Evolutionary conservation across 2,113 vertebrate species (phyloP), one percentile per base, ranked within the genome.

Genomic region (Rhabdomys dilectus): DNA sequence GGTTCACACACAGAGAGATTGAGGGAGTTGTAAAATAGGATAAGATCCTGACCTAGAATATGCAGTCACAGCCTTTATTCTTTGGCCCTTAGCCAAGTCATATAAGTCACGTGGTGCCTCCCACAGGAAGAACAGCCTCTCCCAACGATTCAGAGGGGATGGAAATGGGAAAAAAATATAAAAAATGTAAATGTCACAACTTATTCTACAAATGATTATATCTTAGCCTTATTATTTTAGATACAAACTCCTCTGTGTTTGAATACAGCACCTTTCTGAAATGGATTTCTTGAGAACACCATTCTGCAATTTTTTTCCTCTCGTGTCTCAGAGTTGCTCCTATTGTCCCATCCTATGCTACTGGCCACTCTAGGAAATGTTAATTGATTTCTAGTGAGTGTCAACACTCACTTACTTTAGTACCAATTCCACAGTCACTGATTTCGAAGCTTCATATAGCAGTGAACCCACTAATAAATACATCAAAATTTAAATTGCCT

Each of bases 401-500:
- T 45, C 62, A 81, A 77, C 39, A 86, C 56, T 84, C 39, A 86
- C 56, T 75, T 92, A 85, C 24, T 75, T 82, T 81, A 91, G 29
- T 26, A 60, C 24, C 81, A 85, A 88, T 95, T 95, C 62, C 17
- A 90, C 13, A 93, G 21, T 72, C 86, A 91, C 91, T 80, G 88
- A 78, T 81, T 92, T 86, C 24, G 7, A 96, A 64, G 77, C 36
- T 92, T 94, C 77, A 82, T 82, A 34, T 66, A 88, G 80, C 6
- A 96, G 34, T 51, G 89, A 89, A 48, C 9, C 84, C 34, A 73
- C 9, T 70, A 91, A 93, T 93, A 93, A 68, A 51, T 89, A 70
- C 29, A 85, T 88, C 91, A 51, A 91, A 90, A 94, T 95, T 94
- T 96, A 96, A 87, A 94, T 88, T 91, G 13, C 8, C 26, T 15